phyloP scores from a whole-genome alignment of 2,797 vertebrate genomes.

The Corythornis leucogaster region DNA sequence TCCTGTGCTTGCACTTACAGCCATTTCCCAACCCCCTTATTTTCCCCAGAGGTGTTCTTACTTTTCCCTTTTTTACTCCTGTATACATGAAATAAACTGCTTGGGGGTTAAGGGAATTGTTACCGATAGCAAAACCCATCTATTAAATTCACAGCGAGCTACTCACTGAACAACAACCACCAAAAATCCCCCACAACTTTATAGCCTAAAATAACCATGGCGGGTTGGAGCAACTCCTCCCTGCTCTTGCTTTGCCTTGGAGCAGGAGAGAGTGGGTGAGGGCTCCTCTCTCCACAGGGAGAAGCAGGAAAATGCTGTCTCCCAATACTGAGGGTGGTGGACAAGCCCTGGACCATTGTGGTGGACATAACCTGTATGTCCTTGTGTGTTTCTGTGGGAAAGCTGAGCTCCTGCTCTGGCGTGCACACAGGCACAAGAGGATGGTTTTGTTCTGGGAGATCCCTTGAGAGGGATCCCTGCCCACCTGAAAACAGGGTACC shows the following conservation, averaged over 20 bases:
- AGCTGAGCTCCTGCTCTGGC: not conserved
- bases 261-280: not conserved
- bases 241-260: not conserved
- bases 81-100: constrained; percentile 54
- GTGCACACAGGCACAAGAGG: accelerated
- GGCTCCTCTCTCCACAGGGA: not conserved
- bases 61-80: constrained; percentile 20
- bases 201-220: constrained; percentile 4
- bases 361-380: not conserved
- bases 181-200: constrained; percentile 1
- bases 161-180: constrained; percentile 8
- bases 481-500: not conserved
- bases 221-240: not conserved
- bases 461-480: not conserved
- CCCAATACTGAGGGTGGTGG: not conserved
- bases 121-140: constrained; percentile 38
- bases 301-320: not conserved
- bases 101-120: constrained; percentile 25
- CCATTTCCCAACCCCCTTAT: constrained; percentile 55
- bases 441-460: not conserved
- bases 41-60: constrained; percentile 66
- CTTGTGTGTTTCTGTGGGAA: not conserved
- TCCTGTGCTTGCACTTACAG: constrained; percentile 19
- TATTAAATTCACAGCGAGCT: constrained; percentile 39
- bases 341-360: not conserved